Evolutionary conservation across 2,888 invertebrate species (phyloP), one percentile per base, ranked within the genome.

Genomic region (Operophtera brumata): DNA sequence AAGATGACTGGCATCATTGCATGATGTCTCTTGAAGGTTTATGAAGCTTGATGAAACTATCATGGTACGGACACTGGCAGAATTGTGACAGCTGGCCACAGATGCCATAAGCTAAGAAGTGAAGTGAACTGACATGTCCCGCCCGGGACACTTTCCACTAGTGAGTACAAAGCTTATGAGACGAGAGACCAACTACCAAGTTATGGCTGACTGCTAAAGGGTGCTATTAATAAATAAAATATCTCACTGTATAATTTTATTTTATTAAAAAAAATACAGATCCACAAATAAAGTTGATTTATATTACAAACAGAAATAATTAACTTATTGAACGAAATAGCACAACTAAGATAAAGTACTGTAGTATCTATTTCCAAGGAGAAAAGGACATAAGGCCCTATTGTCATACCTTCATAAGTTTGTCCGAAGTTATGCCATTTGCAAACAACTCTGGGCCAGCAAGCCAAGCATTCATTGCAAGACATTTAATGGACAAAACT

Each of bases 251-350:
- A 65, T 61, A 66, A 63, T 70, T 69, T 67, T 55, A 54, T 74
- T 82, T 79, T 80, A 80, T 77, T 82, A 48, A 75, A 80, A 82
- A 81, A 82, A 78, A 77, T 75, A 81, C 78, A 82, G 76, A 83
- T 81, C 62, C 62, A 67, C 64, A 66, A 62, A 65, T 65, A 57
- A 59, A 50, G 20, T 46, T 48, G 20, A 53, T 56, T 45, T 50
- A 54, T 34, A 52, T 63, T 48, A 55, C 50, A 56, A 59, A 58
- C 44, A 61, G 63, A 62, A 63, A 62, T 62, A 59, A 39, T 52
- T 51, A 57, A 62, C 55, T 64, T 57, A 64, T 44, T 47, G 52
- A 65, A 64, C 66, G 65, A 61, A 67, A 53, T 54, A 65, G 59
- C 52, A 59, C 45, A 51, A 56, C 51, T 52, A 47, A 36, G 28